Evolutionary conservation across 2,797 vertebrate species (phyloP).

Genomic region (Vespertilio murinus): DNA sequence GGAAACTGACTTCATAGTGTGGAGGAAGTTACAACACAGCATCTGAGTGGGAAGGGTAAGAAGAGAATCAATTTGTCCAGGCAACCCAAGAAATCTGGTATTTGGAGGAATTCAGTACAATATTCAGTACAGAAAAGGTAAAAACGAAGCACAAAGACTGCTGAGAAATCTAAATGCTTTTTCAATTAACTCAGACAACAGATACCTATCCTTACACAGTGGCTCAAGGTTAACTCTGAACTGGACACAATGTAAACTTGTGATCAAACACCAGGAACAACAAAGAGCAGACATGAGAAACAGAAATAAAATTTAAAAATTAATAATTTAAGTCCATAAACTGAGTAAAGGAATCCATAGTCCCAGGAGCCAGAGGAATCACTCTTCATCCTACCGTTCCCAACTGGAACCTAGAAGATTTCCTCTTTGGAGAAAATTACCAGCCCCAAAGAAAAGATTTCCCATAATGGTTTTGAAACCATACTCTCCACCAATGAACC

Average conservation of each 20-base stretch:
- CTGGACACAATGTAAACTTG: not conserved
- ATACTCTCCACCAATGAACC: not conserved
- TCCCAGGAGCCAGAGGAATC: not conserved
- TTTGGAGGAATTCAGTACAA: not conserved
- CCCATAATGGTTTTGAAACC: not conserved
- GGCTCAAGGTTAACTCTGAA: conserved; percentile 29
- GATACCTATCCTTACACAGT: not conserved
- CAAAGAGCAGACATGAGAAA: not conserved
- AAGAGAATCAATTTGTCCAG: not conserved
- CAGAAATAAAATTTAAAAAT: not conserved
- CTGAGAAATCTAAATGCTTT: not conserved
- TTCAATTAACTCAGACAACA: not conserved
- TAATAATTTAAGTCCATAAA: not conserved
- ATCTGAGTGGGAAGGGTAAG: not conserved
- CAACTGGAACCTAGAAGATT: not conserved
- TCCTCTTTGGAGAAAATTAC: conserved; percentile 22
- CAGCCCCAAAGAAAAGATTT: not conserved
- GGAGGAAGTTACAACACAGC: not conserved
- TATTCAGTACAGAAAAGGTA: not conserved
- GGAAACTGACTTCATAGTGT: not conserved
- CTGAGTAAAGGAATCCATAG: not conserved
- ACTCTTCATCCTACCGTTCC: not conserved
- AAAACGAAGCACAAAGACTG: not conserved
- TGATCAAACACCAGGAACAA: not conserved
- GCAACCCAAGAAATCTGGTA: not conserved